Conservation (phyloP, 2,888 invertebrate genomes). For the Euplexia lucipara region DNA sequence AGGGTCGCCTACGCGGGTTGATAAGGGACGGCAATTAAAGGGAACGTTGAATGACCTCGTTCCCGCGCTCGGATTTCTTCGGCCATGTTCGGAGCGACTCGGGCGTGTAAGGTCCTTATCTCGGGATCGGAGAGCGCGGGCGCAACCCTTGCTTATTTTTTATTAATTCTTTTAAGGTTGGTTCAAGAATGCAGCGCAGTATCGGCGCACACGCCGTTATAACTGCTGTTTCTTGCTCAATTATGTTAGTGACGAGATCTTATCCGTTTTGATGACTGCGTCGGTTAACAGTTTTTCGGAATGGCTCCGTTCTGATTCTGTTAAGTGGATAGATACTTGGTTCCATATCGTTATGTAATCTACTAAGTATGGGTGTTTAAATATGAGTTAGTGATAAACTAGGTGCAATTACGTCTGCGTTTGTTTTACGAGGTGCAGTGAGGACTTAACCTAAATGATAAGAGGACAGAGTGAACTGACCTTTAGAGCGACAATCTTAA, state of each 20-base stretch:
- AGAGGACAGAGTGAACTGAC: conserved; percentile 7
- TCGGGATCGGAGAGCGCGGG: conserved; percentile 82
- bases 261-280: conserved; percentile 59
- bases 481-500: conserved; percentile 1
- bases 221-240: conserved; percentile 67
- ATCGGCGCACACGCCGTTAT: conserved; percentile 60
- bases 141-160: conserved; percentile 78
- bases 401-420: conserved; percentile 18
- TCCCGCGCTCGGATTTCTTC: conserved; percentile 82
- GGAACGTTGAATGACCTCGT: conserved; percentile 78
- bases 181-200: conserved; percentile 67
- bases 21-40: conserved; percentile 84
- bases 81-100: conserved; percentile 77
- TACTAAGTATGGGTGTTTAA: conserved; percentile 56
- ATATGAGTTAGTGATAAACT: conserved; percentile 58
- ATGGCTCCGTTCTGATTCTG: conserved; percentile 60
- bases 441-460: conserved; percentile 39
- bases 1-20: conserved; percentile 68
- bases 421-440: conserved; percentile 19
- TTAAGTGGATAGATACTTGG: conserved; percentile 59
- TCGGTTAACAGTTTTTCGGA: conserved; percentile 49
- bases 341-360: conserved; percentile 50
- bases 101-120: conserved; percentile 80
- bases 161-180: conserved; percentile 62
- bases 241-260: conserved; percentile 65